Evolutionary conservation across 1,140 invertebrate genomes (phyloP).

Genomic region (Scaptomyza montana): DNA sequence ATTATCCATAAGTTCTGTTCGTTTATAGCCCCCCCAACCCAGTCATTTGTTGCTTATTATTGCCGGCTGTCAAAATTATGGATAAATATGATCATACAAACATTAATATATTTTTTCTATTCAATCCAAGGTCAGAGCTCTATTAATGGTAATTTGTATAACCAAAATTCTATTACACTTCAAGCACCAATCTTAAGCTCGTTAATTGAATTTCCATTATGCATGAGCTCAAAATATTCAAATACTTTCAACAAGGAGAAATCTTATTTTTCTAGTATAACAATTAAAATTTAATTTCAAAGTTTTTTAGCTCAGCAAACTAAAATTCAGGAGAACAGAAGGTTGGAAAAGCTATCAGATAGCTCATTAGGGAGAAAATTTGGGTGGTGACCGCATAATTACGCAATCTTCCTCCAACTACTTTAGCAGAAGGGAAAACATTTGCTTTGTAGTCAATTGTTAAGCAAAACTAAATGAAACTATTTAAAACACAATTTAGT

Average conservation of each 20-base stretch:
- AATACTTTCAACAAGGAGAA: neutral
- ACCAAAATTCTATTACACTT: neutral
- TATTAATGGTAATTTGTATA: constrained; percentile 6
- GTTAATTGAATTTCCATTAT: constrained; percentile 9
- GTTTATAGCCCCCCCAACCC: constrained; percentile 48
- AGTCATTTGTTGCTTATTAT: constrained; percentile 63
- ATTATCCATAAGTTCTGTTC: constrained; percentile 53
- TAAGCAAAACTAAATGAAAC: constrained; percentile 55
- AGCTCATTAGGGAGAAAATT: constrained; percentile 60
- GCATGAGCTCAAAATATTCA: neutral
- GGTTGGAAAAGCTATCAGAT: constrained; percentile 29
- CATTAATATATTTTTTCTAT: neutral
- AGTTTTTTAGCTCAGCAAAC: constrained; percentile 45
- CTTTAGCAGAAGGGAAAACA: constrained; percentile 13
- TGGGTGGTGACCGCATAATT: constrained; percentile 52
- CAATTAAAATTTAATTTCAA: constrained; percentile 77
- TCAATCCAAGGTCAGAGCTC: constrained; percentile 15
- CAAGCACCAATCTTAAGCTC: neutral
- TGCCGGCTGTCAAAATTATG: constrained; percentile 44
- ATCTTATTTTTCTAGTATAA: constrained; percentile 21
- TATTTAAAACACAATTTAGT: constrained; percentile 80
- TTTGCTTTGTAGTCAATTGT: constrained; percentile 37
- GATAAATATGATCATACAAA: constrained; percentile 12
- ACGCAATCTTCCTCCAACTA: constrained; percentile 52
- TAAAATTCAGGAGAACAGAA: constrained; percentile 43